Percentiles rank a stretch among this genome's conserved stretches.
Evolutionary conservation across 1,140 invertebrate species (phyloP).

Genomic region (Drosophila jambulina): DNA sequence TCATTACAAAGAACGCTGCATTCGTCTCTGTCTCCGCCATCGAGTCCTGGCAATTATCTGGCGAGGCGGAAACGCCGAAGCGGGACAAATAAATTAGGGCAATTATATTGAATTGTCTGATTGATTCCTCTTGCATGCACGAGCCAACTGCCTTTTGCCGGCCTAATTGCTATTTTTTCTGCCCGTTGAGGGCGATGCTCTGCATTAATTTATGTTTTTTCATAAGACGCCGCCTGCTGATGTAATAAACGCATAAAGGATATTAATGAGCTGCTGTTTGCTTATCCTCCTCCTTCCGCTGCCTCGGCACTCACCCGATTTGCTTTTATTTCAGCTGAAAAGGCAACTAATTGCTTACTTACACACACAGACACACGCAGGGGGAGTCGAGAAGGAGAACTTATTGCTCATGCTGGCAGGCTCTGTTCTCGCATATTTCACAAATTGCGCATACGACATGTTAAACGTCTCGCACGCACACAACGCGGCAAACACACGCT

Average conservation of each 20-base stretch:
- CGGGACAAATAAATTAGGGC: slow-evolving; percentile 66
- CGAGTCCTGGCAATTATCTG: slow-evolving; percentile 50
- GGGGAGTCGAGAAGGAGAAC: slow-evolving; percentile 26
- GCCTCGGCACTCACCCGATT: slow-evolving; percentile 44
- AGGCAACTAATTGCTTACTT: slow-evolving; percentile 83
- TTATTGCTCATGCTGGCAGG: slow-evolving; percentile 73
- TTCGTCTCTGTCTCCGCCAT: neutral
- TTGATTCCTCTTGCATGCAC: slow-evolving; percentile 61
- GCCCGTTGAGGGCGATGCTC: slow-evolving; percentile 24
- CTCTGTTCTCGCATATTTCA: slow-evolving; percentile 75
- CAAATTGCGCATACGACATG: slow-evolving; percentile 83
- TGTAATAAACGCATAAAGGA: slow-evolving; percentile 84
- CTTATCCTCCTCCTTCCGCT: slow-evolving; percentile 34
- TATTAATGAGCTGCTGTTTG: slow-evolving; percentile 81
- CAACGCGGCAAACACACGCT: slow-evolving; percentile 33
- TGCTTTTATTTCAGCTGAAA: slow-evolving; percentile 82
- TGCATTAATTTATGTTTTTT: slow-evolving; percentile 74
- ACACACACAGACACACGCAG: slow-evolving; percentile 31
- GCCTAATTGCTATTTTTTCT: slow-evolving; percentile 56
- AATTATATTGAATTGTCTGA: slow-evolving; percentile 76
- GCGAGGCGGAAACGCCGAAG: slow-evolving; percentile 15
- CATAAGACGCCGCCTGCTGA: slow-evolving; percentile 62
- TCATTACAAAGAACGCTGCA: slow-evolving; percentile 31
- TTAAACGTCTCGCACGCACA: slow-evolving; percentile 70
- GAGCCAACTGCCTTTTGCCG: slow-evolving; percentile 46